A percentile compares a stretch with the other conserved stretches of the same genome.
These are phyloP conservation scores for Caenorhabditis brenneri DNA, from an alignment of 1,140 invertebrate species.

Conservation along the genomic window DNA sequence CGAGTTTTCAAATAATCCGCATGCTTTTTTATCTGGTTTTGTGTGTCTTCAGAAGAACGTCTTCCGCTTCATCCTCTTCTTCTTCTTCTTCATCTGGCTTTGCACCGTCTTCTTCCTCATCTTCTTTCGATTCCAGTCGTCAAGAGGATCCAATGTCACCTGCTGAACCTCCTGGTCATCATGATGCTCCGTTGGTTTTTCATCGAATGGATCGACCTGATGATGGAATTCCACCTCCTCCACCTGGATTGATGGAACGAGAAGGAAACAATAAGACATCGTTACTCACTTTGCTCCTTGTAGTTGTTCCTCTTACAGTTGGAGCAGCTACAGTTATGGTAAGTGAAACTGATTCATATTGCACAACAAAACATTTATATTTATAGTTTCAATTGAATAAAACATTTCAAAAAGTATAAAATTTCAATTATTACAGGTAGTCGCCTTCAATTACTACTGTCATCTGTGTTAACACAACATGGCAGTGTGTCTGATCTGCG, in stretches of 20 bases:
- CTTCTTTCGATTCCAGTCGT: slow-evolving; percentile 36
- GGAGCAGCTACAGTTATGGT: slow-evolving; percentile 53
- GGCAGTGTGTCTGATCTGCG: slow-evolving; percentile 40
- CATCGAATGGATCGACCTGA: slow-evolving; percentile 49
- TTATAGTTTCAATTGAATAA: too few relatives aligned
- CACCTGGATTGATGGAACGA: slow-evolving; percentile 27
- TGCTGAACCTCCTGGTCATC: slow-evolving; percentile 22
- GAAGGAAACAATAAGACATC: slow-evolving; percentile 45
- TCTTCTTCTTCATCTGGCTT: slow-evolving; percentile 28
- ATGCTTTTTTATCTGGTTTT: slow-evolving; percentile 27
- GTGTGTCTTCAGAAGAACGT: slow-evolving; percentile 38
- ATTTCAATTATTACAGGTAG: slow-evolving; percentile 52
- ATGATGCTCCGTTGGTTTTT: slow-evolving; percentile 47
- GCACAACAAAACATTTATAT: too few relatives aligned
- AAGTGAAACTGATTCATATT: too few relatives aligned
- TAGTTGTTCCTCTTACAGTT: slow-evolving; percentile 54
- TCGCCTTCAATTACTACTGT: slow-evolving; percentile 58
- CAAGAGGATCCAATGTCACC: slow-evolving; percentile 36
- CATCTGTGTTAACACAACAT: slow-evolving; percentile 51
- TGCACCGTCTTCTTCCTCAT: slow-evolving; percentile 12
- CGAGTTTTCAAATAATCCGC: slow-evolving; percentile 3
- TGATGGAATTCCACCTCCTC: slow-evolving; percentile 44
- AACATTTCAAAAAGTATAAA: too few relatives aligned
- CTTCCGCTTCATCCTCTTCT: slow-evolving; percentile 11
- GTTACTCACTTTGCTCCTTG: slow-evolving; percentile 50